A percentile compares a stretch with the other conserved stretches of the same genome.
Evolutionary conservation across 2,113 vertebrate genomes (phyloP).

Genomic region (Aviceda subcristata): DNA sequence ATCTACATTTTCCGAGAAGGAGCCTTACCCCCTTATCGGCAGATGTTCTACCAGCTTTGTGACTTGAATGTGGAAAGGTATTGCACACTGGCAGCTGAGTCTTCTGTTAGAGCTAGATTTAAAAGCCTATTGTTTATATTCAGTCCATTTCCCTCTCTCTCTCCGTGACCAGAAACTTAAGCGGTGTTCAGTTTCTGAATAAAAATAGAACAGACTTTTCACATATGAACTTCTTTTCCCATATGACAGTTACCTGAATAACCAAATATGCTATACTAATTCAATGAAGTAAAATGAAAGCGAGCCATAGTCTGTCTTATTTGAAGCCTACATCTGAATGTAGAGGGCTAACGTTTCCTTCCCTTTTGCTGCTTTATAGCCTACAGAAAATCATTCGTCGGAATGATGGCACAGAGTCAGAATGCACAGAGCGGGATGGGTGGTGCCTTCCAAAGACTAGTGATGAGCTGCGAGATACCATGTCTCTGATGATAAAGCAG

Average conservation of each 20-base stretch:
- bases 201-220: not conserved
- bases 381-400: constrained; percentile 81
- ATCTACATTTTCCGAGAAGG: constrained; percentile 89
- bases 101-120: not conserved
- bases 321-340: not conserved
- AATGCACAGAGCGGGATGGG: constrained; percentile 89
- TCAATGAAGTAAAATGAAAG: not conserved
- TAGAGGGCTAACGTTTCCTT: not conserved
- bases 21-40: constrained; percentile 90
- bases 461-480: constrained; percentile 86
- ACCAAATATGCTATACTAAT: not conserved
- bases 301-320: not conserved
- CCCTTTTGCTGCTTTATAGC: constrained; percentile 60
- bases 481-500: constrained; percentile 90
- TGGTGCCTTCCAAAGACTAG: constrained; percentile 91
- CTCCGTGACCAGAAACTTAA: not conserved
- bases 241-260: not conserved
- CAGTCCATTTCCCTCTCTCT: not conserved
- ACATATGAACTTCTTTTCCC: not conserved
- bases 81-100: not conserved
- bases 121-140: not conserved
- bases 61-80: constrained; percentile 92
- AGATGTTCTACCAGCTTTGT: constrained; percentile 99
- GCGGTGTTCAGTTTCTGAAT: not conserved
- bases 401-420: constrained; percentile 75